phyloP scores from a whole-genome alignment of 2,888 invertebrate genomes.

The Didymodactylos carnosus region DNA sequence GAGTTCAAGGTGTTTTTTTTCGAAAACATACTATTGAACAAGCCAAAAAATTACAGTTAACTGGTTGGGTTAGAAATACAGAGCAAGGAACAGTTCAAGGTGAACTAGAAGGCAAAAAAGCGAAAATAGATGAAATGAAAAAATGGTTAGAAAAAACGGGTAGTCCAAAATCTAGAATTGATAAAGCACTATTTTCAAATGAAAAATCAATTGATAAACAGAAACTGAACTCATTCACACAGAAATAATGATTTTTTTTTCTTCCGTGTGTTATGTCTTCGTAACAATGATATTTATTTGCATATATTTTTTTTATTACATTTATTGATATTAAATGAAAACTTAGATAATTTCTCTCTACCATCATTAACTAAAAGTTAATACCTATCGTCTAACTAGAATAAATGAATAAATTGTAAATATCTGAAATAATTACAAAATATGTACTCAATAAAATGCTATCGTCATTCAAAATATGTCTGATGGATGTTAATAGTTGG shows the following conservation, averaged over 20 bases:
- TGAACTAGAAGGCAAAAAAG: slow-evolving; percentile 9
- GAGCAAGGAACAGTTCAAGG: slow-evolving; percentile 10
- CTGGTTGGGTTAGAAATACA: slow-evolving; percentile 13
- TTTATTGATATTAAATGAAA: not conserved
- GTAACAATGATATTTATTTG: too few species aligned
- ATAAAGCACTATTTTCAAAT: slow-evolving; percentile 5
- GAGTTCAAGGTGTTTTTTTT: slow-evolving; percentile 15
- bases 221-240: not conserved
- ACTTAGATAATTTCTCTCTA: not conserved
- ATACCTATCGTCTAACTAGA: too few species aligned
- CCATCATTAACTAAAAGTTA: too few species aligned
- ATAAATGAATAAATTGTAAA: too few species aligned
- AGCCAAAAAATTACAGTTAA: slow-evolving; percentile 1
- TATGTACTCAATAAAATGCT: too few species aligned
- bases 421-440: too few species aligned
- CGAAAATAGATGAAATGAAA: slow-evolving; percentile 6
- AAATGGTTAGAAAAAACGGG: slow-evolving; percentile 11
- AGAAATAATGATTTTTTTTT: not conserved
- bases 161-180: slow-evolving; percentile 13
- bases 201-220: not conserved
- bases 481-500: too few species aligned
- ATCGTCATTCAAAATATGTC: too few species aligned
- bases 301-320: too few species aligned
- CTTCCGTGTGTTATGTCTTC: too few species aligned
- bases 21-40: slow-evolving; percentile 12